Evolutionary conservation across 1,140 invertebrate genomes (phyloP).

Genomic region (Hycleus cichorii): DNA sequence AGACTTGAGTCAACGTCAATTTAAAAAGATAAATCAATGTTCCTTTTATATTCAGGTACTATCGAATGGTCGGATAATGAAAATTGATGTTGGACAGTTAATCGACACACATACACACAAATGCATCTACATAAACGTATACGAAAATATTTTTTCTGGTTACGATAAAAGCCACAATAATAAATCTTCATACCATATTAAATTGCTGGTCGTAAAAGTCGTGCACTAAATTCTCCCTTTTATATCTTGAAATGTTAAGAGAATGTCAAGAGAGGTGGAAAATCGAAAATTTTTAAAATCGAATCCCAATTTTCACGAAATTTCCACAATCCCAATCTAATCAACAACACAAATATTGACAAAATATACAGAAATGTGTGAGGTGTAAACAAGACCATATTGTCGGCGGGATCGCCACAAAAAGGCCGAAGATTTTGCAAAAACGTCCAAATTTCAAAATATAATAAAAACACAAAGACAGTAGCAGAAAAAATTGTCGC

Average conservation of each 20-base stretch:
- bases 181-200: slow-evolving; percentile 15
- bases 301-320: too few species aligned
- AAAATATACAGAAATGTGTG: neutral
- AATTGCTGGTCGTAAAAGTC: slow-evolving; percentile 13
- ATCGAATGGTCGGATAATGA: too few species aligned
- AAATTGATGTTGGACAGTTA: neutral
- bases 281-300: too few species aligned
- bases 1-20: too few species aligned
- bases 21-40: neutral
- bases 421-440: neutral
- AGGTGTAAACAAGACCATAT: slow-evolving; percentile 13
- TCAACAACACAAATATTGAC: neutral
- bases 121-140: neutral
- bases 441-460: neutral
- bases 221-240: slow-evolving; percentile 13
- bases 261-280: slow-evolving; percentile 3
- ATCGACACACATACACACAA: neutral
- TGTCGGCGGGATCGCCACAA: neutral
- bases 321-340: too few species aligned
- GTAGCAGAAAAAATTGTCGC: slow-evolving; percentile 1
- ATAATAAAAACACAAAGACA: slow-evolving; percentile 6
- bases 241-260: slow-evolving; percentile 11
- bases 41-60: too few species aligned
- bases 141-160: neutral
- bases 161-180: slow-evolving; percentile 10